Percentiles rank a stretch among this genome's conserved stretches.
phyloP scores from a whole-genome alignment of 2,888 invertebrate genomes.

The Diaperis boleti region DNA sequence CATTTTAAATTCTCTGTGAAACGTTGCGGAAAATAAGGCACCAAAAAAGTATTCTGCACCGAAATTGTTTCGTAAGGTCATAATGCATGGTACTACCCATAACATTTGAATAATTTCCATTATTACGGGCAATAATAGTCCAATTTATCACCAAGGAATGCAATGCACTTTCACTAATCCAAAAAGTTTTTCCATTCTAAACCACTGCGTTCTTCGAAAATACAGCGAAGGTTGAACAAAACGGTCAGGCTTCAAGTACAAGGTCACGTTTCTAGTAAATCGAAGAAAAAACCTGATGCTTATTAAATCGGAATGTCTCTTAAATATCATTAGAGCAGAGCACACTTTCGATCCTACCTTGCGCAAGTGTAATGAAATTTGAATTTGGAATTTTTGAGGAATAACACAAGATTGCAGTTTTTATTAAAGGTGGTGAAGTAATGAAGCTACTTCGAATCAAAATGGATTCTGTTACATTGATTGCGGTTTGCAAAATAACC shows the following conservation, averaged over 20 bases:
- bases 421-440: not conserved
- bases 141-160: too few species aligned
- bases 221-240: not conserved
- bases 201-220: not conserved
- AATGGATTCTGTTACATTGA: not conserved
- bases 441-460: not conserved
- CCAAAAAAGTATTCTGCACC: too few species aligned
- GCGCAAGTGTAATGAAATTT: not conserved
- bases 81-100: too few species aligned
- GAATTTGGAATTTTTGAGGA: not conserved
- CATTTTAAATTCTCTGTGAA: too few species aligned
- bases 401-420: too few species aligned
- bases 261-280: not conserved
- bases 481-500: too few species aligned
- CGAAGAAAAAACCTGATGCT: too few species aligned
- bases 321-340: not conserved
- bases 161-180: not conserved
- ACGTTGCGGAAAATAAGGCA: too few species aligned
- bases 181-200: not conserved
- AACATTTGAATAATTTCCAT: too few species aligned
- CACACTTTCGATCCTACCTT: not conserved
- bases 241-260: slow-evolving; percentile 8
- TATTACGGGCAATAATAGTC: too few species aligned
- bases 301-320: too few species aligned
- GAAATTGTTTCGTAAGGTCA: too few species aligned